Conservation (phyloP, 2,797 vertebrate genomes). For the Clarias platycephalus region DNA sequence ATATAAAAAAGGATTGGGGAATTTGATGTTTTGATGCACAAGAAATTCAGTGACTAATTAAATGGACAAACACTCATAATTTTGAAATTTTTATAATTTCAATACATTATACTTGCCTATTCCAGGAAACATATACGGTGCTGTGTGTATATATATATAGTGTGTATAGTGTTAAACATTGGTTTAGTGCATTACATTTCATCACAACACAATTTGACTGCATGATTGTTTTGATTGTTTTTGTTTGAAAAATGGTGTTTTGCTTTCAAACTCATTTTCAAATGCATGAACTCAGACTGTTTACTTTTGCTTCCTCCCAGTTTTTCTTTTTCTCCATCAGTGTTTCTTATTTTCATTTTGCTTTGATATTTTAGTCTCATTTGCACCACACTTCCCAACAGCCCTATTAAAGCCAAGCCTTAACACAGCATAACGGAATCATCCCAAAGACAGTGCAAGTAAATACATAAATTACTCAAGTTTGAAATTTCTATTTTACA, state of each 20-base stretch:
- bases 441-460: constrained; percentile 65
- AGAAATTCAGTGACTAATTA: neutral
- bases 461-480: constrained; percentile 83
- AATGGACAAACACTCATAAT: neutral
- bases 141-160: too few species aligned
- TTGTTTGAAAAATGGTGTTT: neutral
- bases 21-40: neutral
- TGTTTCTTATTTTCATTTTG: constrained; percentile 26
- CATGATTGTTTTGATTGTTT: constrained; percentile 7
- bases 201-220: neutral
- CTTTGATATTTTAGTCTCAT: constrained; percentile 26
- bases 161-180: neutral
- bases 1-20: neutral
- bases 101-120: neutral
- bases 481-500: constrained; percentile 85
- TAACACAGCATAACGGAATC: constrained; percentile 68
- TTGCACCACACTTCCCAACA: constrained; percentile 53
- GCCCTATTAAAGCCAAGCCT: constrained; percentile 66
- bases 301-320: constrained; percentile 8
- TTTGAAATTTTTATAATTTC: neutral
- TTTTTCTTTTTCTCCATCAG: constrained; percentile 3
- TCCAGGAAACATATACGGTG: neutral
- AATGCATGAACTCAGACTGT: neutral
- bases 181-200: neutral
- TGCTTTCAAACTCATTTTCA: constrained; percentile 4